Conservation (phyloP, 2,888 invertebrate genomes). For the Xanthostigma xanthostigma region DNA sequence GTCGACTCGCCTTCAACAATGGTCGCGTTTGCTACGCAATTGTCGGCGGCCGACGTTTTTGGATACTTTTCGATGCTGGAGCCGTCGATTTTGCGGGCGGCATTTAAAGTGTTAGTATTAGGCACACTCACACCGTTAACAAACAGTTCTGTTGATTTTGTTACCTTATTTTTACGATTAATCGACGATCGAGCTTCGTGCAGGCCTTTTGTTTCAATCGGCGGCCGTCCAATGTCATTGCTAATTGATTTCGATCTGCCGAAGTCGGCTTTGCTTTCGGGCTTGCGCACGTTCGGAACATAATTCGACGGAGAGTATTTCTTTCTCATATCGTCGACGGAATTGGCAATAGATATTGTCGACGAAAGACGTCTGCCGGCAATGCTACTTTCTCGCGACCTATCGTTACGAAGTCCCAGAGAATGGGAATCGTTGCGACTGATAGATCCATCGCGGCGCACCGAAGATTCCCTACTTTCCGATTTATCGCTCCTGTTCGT, state of each 20-base stretch:
- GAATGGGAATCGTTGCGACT: constrained; percentile 39
- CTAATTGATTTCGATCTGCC: constrained; percentile 38
- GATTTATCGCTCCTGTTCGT: not conserved
- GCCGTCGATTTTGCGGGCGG: constrained; percentile 19
- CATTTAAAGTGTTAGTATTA: constrained; percentile 25
- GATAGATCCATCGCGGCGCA: constrained; percentile 30
- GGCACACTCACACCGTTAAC: constrained; percentile 22
- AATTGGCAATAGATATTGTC: constrained; percentile 22
- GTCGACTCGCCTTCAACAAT: not conserved
- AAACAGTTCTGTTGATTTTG: constrained; percentile 22
- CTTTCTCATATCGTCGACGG: constrained; percentile 49
- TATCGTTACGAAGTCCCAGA: not conserved
- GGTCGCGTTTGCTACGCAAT: not conserved
- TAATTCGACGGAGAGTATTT: constrained; percentile 65
- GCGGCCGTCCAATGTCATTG: constrained; percentile 38
- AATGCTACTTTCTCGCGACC: constrained; percentile 12
- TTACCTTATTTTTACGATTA: constrained; percentile 25
- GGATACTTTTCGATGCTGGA: constrained; percentile 12
- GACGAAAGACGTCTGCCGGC: constrained; percentile 12
- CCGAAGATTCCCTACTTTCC: constrained; percentile 1
- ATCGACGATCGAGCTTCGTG: constrained; percentile 24
- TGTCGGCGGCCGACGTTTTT: constrained; percentile 2
- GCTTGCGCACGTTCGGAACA: constrained; percentile 36
- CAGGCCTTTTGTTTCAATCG: constrained; percentile 18
- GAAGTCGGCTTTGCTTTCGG: constrained; percentile 15